These are phyloP conservation scores for Melanotaenia maccullochi DNA, from an alignment of 2,797 vertebrate genomes.

Conservation along the genomic window DNA sequence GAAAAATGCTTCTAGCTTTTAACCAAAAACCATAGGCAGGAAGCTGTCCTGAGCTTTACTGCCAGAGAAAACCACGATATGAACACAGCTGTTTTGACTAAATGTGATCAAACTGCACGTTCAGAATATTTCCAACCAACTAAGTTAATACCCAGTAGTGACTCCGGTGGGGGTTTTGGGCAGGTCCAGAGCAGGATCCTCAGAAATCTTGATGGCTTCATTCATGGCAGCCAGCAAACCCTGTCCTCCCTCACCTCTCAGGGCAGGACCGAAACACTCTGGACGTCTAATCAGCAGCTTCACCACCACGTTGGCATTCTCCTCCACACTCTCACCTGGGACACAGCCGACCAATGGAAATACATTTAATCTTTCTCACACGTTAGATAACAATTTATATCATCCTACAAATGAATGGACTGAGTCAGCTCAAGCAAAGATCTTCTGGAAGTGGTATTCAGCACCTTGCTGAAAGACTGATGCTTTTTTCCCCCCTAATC, in stretches of 20 bases:
- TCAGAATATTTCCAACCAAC: not conserved
- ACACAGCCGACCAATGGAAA: constrained; percentile 4
- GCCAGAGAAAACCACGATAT: too few species aligned
- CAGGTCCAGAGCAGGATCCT: constrained; percentile 91
- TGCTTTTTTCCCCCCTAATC: constrained; percentile 3
- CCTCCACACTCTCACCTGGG: constrained; percentile 97
- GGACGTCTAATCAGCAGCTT: constrained; percentile 96
- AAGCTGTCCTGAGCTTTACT: too few species aligned
- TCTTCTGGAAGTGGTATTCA: constrained; percentile 9
- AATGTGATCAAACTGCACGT: constrained; percentile 3
- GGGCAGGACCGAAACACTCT: constrained; percentile 96
- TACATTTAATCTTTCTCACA: not conserved
- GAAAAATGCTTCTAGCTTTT: too few species aligned
- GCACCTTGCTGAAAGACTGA: not conserved
- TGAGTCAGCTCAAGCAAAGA: constrained; percentile 1
- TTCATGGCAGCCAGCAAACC: constrained; percentile 94
- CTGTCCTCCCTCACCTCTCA: constrained; percentile 95
- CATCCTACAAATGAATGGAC: not conserved
- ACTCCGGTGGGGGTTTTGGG: constrained; percentile 81
- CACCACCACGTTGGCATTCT: constrained; percentile 98
- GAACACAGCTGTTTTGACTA: not conserved
- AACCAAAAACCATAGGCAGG: too few species aligned
- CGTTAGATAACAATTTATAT: not conserved
- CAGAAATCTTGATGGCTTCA: constrained; percentile 95
- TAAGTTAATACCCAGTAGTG: constrained; percentile 82